Evolutionary conservation across 1,140 invertebrate species (phyloP).

Genomic region (Adelges cooleyi): DNA sequence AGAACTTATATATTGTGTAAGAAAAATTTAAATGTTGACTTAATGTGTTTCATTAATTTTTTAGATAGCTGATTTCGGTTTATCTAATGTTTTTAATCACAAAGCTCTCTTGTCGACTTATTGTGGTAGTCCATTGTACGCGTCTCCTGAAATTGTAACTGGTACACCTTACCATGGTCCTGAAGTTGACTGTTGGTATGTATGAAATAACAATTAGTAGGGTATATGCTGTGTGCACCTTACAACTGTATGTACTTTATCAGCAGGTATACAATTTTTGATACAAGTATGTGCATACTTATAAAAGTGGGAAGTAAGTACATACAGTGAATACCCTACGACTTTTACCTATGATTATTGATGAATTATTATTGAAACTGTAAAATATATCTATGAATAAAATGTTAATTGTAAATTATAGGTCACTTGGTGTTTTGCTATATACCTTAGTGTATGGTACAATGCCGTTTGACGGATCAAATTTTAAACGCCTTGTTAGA

Average conservation of each 20-base stretch:
- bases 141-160: constrained; percentile 97
- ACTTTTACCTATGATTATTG: too few species aligned
- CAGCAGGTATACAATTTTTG: too few species aligned
- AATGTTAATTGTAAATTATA: constrained; percentile 48
- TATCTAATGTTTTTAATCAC: constrained; percentile 95
- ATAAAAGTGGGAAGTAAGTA: too few species aligned
- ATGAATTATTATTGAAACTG: too few species aligned
- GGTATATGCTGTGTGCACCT: too few species aligned
- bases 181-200: constrained; percentile 52
- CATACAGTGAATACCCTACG: too few species aligned
- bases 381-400: too few species aligned
- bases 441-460: constrained; percentile 98
- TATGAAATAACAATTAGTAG: too few species aligned
- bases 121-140: constrained; percentile 95
- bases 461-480: constrained; percentile 98
- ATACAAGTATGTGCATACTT: too few species aligned
- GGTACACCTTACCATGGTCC: constrained; percentile 96
- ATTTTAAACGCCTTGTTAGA: constrained; percentile 91
- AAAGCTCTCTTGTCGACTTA: constrained; percentile 81
- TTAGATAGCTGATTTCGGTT: constrained; percentile 95
- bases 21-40: constrained; percentile 7
- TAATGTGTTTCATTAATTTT: constrained; percentile 31
- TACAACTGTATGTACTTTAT: too few species aligned
- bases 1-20: neutral
- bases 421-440: constrained; percentile 92